Base-by-base conservation (phyloP, 2,113 vertebrate genomes). In the Chinchilla lanigera region DNA sequence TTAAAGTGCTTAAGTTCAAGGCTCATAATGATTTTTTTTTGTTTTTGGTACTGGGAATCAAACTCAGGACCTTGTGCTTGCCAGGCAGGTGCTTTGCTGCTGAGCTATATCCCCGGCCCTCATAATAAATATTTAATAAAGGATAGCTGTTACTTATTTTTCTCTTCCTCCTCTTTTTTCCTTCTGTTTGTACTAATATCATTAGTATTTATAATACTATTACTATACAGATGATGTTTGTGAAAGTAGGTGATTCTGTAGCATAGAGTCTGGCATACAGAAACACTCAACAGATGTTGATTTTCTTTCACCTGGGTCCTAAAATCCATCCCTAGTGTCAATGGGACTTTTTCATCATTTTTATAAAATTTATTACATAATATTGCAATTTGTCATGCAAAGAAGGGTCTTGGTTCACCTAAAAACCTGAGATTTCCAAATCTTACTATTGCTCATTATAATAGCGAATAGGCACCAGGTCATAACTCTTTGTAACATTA, bases 91-190 rank as follows among this genome's bases (percentile, higher is more conserved):
- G n/a, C n/a, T n/a, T n/a, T n/a, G n/a, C n/a, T n/a, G n/a, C n/a
- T n/a, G n/a, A n/a, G n/a, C n/a, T n/a, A n/a, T n/a, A n/a, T n/a
- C n/a, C n/a, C n/a, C n/a, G n/a, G n/a, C n/a, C n/a, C n/a, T n/a
- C n/a, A n/a, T n/a, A 56, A 75, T 91, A 75, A 96, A 4, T 82
- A 61, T 47, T 93, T 38, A 86, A 4, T 92, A 95, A 94, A 95
- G 85, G 50, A 61, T 89, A 91, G 20, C 41, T 95, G 65, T 89
- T 82, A 52, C 87, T 95, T 85, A 7, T 96, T 35, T 56, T 90
- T 12, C 33, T 69, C 13, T 7, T 78, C 8, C 1, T 90, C 22
- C 33, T 80, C 3, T 54, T 71, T 75, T 80, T 80, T 41, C 61
- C 28, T 50, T 82, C 28, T 52, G 61, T 92, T 54, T 84, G 8